These are phyloP conservation scores for Tholera decimalis DNA, from an alignment of 2,888 invertebrate species.

Conservation along the genomic window DNA sequence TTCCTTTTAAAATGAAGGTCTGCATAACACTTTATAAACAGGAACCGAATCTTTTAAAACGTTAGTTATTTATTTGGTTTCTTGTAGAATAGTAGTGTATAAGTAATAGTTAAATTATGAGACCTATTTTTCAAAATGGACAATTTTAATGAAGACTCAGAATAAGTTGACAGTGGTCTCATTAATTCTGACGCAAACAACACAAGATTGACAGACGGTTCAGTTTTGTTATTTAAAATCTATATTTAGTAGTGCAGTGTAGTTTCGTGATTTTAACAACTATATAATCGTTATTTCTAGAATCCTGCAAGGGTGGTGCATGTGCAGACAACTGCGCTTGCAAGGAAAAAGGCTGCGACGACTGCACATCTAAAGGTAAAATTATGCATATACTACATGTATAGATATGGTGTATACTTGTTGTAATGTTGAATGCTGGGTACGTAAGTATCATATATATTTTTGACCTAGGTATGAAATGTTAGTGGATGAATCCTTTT, in stretches of 20 bases:
- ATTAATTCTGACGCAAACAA: too few species aligned
- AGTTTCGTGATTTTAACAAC: neutral
- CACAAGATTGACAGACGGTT: neutral
- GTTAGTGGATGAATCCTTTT: too few species aligned
- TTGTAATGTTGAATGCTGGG: too few species aligned
- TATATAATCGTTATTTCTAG: slow-evolving; percentile 62
- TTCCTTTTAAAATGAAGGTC: slow-evolving; percentile 42
- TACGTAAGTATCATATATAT: too few species aligned
- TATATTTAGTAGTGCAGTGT: neutral
- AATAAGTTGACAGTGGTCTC: neutral
- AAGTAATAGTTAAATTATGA: neutral
- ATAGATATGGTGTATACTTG: too few species aligned
- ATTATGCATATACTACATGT: neutral
- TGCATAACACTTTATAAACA: slow-evolving; percentile 42
- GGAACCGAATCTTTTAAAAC: slow-evolving; percentile 7
- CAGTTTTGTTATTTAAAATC: too few species aligned
- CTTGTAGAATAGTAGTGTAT: slow-evolving; percentile 8
- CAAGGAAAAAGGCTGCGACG: slow-evolving; percentile 84
- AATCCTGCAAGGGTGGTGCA: slow-evolving; percentile 82
- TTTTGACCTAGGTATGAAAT: too few species aligned
- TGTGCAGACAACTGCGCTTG: slow-evolving; percentile 83
- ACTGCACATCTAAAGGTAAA: slow-evolving; percentile 81
- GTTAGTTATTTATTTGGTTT: slow-evolving; percentile 44
- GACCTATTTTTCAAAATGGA: neutral
- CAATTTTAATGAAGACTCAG: neutral